Evolutionary conservation across 2,888 invertebrate species (phyloP).

Genomic region (Thalpophila matura): DNA sequence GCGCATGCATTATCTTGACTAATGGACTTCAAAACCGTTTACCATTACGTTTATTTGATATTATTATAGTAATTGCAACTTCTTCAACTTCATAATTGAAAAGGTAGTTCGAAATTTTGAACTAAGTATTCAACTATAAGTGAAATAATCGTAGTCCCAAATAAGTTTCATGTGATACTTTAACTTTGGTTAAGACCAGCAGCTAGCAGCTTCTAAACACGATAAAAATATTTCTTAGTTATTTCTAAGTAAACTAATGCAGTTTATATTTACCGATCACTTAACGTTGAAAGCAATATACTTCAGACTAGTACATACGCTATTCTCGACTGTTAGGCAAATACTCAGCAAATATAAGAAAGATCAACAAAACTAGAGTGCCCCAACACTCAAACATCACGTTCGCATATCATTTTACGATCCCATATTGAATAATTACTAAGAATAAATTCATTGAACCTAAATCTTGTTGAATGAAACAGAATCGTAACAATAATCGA

Average conservation of each 20-base stretch:
- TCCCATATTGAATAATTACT: constrained; percentile 43
- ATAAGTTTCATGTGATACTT: too few species aligned
- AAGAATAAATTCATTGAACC: constrained; percentile 14
- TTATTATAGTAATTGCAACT: not conserved
- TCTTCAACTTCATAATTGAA: too few species aligned
- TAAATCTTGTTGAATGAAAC: constrained; percentile 15
- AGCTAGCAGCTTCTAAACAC: not conserved
- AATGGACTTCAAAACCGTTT: not conserved
- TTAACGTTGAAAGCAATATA: constrained; percentile 41
- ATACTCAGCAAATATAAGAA: constrained; percentile 49
- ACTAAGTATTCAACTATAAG: too few species aligned
- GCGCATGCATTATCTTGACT: not conserved
- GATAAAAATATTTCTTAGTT: too few species aligned
- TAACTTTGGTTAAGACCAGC: too few species aligned
- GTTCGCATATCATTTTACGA: constrained; percentile 60
- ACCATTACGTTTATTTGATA: not conserved
- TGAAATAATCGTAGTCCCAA: too few species aligned
- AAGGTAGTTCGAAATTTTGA: too few species aligned
- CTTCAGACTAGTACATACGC: constrained; percentile 27
- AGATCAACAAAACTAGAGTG: constrained; percentile 59
- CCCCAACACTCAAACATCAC: constrained; percentile 61
- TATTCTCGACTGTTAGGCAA: constrained; percentile 37
- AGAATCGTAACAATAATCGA: constrained; percentile 38
- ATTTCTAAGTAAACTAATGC: constrained; percentile 38
- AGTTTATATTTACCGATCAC: constrained; percentile 46